These are phyloP conservation scores for Spodoptera frugiperda DNA, from an alignment of 1,140 invertebrate genomes.

Conservation along the genomic window DNA sequence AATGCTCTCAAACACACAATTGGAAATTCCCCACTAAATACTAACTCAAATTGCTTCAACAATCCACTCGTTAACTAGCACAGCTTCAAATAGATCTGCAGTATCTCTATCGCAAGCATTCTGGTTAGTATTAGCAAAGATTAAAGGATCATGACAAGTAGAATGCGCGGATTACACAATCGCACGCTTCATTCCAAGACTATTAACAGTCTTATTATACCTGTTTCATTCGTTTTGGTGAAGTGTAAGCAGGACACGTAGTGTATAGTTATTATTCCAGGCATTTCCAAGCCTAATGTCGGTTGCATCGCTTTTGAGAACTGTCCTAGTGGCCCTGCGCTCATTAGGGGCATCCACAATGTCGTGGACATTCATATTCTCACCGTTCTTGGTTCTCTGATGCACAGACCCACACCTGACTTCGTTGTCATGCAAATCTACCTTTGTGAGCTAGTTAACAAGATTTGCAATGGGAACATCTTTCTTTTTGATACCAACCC, in stretches of 20 bases:
- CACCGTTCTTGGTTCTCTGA: not conserved
- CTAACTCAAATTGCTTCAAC: conserved; percentile 5
- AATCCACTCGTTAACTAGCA: conserved; percentile 14
- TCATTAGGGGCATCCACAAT: conserved; percentile 2
- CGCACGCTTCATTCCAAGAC: not conserved
- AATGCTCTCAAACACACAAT: not conserved
- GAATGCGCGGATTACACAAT: conserved; percentile 32
- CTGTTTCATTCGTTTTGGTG: not conserved
- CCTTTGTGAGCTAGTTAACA: no score
- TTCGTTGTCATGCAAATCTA: no score
- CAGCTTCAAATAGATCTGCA: conserved; percentile 7
- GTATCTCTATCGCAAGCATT: conserved; percentile 16
- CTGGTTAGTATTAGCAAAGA: conserved; percentile 31
- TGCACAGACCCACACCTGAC: not conserved
- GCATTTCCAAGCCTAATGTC: conserved; percentile 3
- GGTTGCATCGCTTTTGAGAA: conserved; percentile 10
- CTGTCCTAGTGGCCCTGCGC: conserved; percentile 18
- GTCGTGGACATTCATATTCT: not conserved
- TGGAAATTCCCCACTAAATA: not conserved
- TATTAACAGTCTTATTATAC: conserved; percentile 31
- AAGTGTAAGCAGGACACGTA: conserved; percentile 9
- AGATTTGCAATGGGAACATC: no score
- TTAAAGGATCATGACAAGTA: conserved; percentile 39
- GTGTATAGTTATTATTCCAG: conserved; percentile 18
- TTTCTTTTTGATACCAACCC: not conserved